Percentiles rank a stretch among this genome's conserved stretches.
Evolutionary conservation across 2,113 vertebrate species (phyloP).

Genomic region (Cathartes aura): DNA sequence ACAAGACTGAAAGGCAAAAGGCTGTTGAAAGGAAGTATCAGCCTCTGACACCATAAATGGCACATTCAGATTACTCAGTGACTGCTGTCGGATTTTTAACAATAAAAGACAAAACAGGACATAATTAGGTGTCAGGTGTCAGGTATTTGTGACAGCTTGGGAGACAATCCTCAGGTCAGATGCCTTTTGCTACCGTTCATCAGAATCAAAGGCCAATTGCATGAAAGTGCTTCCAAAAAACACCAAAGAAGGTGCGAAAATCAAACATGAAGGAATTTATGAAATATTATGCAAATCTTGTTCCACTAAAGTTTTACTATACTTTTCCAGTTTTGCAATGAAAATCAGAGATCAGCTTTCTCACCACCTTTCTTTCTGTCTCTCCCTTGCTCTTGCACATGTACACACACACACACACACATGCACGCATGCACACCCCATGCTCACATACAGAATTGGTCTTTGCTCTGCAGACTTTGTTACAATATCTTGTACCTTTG

Average conservation of each 20-base stretch:
- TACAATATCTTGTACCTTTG: accelerated
- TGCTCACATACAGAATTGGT: neutral
- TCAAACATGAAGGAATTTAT: neutral
- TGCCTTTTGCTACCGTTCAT: neutral
- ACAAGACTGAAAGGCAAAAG: neutral
- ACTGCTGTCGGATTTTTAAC: neutral
- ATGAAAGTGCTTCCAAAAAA: neutral
- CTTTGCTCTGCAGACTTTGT: neutral
- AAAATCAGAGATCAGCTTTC: neutral
- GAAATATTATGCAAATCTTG: neutral
- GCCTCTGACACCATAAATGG: neutral
- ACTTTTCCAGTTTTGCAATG: neutral
- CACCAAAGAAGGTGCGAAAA: neutral
- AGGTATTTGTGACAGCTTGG: neutral
- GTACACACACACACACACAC: too few species aligned
- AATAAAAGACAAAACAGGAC: neutral
- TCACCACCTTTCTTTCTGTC: neutral
- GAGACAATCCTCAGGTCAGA: neutral
- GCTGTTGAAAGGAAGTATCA: neutral
- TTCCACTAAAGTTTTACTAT: neutral
- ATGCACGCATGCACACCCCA: too few species aligned
- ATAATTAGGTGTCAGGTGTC: neutral
- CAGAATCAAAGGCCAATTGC: neutral
- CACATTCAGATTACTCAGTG: neutral
- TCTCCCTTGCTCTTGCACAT: neutral